These are phyloP conservation scores for Eurytoma californica DNA, from an alignment of 2,888 invertebrate genomes.

Conservation along the genomic window DNA sequence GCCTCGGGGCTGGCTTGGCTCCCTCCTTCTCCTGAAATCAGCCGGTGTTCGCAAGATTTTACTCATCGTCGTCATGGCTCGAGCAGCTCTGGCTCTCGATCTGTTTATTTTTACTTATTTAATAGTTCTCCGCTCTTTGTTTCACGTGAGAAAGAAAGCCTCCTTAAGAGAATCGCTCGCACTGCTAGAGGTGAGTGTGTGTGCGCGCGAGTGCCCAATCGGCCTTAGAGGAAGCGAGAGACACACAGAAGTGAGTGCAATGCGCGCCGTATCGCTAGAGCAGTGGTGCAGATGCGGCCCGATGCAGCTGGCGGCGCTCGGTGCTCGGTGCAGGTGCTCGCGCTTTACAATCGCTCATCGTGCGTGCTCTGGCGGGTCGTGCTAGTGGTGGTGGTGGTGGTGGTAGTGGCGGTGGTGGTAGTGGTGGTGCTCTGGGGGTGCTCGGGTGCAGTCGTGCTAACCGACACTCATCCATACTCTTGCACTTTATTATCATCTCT, in stretches of 20 bases:
- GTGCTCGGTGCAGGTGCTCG: slow-evolving; percentile 7
- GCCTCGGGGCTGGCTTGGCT: slow-evolving; percentile 3
- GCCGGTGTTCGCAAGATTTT: slow-evolving; percentile 38
- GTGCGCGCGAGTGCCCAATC: slow-evolving; percentile 3
- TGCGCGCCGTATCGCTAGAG: slow-evolving; percentile 5
- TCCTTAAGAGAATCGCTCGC: neutral
- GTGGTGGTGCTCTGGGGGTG: slow-evolving; percentile 18
- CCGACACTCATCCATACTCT: slow-evolving; percentile 21
- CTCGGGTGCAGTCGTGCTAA: slow-evolving; percentile 27
- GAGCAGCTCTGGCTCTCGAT: neutral
- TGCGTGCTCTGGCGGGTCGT: neutral
- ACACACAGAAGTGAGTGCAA: neutral
- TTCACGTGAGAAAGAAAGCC: neutral
- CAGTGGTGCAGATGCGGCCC: slow-evolving; percentile 2
- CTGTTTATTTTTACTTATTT: neutral
- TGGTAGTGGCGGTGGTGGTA: neutral
- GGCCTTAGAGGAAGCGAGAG: neutral
- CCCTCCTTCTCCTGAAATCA: slow-evolving; percentile 52
- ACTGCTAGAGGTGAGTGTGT: slow-evolving; percentile 1
- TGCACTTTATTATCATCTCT: neutral
- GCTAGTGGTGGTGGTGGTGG: slow-evolving; percentile 8
- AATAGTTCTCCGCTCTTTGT: neutral
- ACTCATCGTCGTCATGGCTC: slow-evolving; percentile 10
- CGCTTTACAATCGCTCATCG: too few relatives aligned
- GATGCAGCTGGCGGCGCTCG: slow-evolving; percentile 15